A percentile compares a stretch with the other conserved stretches of the same genome.
These are phyloP conservation scores for Diarsia brunnea DNA, from an alignment of 2,888 invertebrate genomes.

Conservation along the genomic window DNA sequence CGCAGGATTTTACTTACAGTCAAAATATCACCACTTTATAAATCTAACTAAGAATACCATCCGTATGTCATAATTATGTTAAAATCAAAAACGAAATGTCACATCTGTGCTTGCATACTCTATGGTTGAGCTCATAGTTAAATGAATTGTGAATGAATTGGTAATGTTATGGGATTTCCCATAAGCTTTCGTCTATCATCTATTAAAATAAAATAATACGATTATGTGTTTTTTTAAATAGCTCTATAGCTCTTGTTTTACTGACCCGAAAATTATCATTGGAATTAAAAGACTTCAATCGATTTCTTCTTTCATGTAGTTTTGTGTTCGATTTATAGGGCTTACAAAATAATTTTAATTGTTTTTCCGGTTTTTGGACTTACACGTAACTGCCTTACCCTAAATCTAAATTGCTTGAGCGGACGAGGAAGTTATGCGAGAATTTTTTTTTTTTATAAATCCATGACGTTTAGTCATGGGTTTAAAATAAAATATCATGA, in stretches of 20 bases:
- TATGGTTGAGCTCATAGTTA: not conserved
- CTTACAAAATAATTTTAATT: not conserved
- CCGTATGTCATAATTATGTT: not conserved
- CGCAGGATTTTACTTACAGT: too few relatives aligned
- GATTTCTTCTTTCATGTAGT: not conserved
- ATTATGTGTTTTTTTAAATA: not conserved
- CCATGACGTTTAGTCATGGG: not conserved
- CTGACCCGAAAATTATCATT: not conserved
- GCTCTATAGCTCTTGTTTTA: not conserved
- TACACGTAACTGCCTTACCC: not conserved
- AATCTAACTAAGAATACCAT: too few relatives aligned
- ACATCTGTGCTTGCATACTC: slow-evolving; percentile 23
- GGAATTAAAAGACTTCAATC: not conserved
- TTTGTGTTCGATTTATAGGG: not conserved
- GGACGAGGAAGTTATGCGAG: not conserved
- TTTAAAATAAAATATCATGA: not conserved
- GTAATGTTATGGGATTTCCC: slow-evolving; percentile 4
- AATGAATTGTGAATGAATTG: slow-evolving; percentile 18
- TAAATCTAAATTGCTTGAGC: not conserved
- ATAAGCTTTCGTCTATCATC: not conserved
- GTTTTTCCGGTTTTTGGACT: not conserved
- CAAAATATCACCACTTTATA: too few relatives aligned
- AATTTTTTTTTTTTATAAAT: too few relatives aligned
- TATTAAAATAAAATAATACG: not conserved
- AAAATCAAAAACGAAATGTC: not conserved